phyloP scores from a whole-genome alignment of 2,113 vertebrate species.

The Motacilla tschutschensis region DNA sequence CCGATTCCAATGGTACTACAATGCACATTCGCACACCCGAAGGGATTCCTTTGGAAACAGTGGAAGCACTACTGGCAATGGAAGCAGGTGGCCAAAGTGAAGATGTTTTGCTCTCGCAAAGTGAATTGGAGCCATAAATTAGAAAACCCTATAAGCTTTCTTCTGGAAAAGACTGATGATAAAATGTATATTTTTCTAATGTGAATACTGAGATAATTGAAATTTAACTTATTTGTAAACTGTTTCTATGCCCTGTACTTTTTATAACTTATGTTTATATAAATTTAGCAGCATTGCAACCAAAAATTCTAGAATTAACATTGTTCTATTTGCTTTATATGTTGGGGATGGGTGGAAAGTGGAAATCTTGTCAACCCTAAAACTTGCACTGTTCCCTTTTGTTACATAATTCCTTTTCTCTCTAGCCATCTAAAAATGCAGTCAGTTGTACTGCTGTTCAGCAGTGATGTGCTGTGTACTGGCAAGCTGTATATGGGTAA shows the following conservation, averaged over 20 bases:
- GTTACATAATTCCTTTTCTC: conserved; percentile 19
- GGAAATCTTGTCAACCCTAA: conserved; percentile 17
- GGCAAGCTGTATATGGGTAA: conserved; percentile 38
- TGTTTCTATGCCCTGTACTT: conserved; percentile 39
- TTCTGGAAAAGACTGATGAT: conserved; percentile 27
- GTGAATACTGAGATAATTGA: conserved; percentile 65
- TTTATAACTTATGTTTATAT: conserved; percentile 34
- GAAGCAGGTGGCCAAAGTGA: conserved; percentile 69
- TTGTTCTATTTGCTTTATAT: conserved; percentile 33
- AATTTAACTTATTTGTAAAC: conserved; percentile 77
- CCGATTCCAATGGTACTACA: conserved; percentile 69
- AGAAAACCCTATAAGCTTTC: neutral
- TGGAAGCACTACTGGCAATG: conserved; percentile 78
- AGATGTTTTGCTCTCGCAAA: conserved; percentile 40
- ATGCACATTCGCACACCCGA: conserved; percentile 76
- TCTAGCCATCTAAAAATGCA: conserved; percentile 40
- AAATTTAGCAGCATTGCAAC: neutral
- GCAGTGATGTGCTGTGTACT: conserved; percentile 49
- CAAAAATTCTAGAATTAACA: conserved; percentile 36
- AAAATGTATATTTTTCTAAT: conserved; percentile 75
- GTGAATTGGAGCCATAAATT: conserved; percentile 50
- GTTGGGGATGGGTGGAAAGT: neutral
- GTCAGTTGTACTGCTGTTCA: conserved; percentile 35
- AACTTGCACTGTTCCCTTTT: conserved; percentile 56
- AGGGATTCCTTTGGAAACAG: conserved; percentile 75